Base-by-base conservation (phyloP, 2,113 vertebrate species). In the Verasper variegatus region DNA sequence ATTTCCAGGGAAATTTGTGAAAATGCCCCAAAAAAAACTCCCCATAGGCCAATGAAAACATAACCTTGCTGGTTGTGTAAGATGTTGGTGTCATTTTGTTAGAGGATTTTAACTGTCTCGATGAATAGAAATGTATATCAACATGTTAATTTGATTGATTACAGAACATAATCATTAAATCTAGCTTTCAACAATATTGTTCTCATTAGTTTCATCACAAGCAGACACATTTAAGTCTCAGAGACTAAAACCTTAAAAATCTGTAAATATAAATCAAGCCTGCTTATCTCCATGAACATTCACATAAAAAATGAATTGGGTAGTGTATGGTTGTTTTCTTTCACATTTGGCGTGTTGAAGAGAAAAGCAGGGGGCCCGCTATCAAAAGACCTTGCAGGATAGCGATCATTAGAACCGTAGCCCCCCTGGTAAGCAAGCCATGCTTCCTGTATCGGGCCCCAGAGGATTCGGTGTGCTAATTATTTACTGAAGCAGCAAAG, bases 401-500 rank as follows among this genome's bases (percentile, higher is more conserved):
- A 79, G 82, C 77, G 83, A 91, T 93, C 90, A 94, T 91, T 90
- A 87, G 84, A 91, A 90, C 76, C 88, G 60, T 56, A 86, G 89
- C 81, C 89, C 87, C 85, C 89, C 80, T 81, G 85, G 84, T 85
- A 86, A 91, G 90, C 82, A 84, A 86, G 71, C 78, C 88, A 75
- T 91, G 90, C 89, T 93, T 94, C 91, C 90, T 93, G 92, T 83
- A 81, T 81, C 70, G 83, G 71, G 69, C 89, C 89, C 84, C 80
- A 47, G 83, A 91, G 92, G 90, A 91, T 85, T 85, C 87, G 27
- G 74, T 85, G 89, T 86, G 86, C 92, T 94, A 95, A 94, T 94
- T 94, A 95, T 94, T 94, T 94, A 93, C 92, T 91, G 92, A 92
- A 92, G 91, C 90, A 90, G 92, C 92, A 92, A 91, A 90, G 90